These are phyloP conservation scores for Micronycteris hirsuta DNA, from an alignment of 2,113 vertebrate species.

Conservation along the genomic window DNA sequence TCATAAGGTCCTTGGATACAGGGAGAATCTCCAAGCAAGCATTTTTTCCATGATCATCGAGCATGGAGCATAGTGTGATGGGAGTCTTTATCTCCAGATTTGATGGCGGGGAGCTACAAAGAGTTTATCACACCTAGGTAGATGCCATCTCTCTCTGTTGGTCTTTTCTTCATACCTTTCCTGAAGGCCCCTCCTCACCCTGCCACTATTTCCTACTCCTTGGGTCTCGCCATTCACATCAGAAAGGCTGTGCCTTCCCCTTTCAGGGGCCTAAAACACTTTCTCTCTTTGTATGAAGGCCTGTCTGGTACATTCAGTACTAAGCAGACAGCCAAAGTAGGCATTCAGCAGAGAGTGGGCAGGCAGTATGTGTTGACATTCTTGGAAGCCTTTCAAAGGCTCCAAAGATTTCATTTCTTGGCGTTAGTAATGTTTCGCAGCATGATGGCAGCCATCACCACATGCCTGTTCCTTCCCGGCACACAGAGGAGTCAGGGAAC, in stretches of 20 bases:
- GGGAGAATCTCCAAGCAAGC: background rate
- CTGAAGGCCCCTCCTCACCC: background rate
- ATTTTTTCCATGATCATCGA: background rate
- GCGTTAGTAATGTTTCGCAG: conserved; percentile 61
- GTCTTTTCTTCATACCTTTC: background rate
- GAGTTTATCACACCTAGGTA: background rate
- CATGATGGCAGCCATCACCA: conserved; percentile 31
- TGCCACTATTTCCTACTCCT: background rate
- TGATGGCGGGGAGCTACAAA: background rate
- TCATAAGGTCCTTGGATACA: background rate
- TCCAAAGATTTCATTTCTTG: conserved; percentile 72
- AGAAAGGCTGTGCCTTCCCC: conserved; percentile 16
- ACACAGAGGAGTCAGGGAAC: background rate
- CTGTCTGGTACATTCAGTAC: conserved; percentile 67
- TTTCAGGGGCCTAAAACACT: conserved; percentile 29
- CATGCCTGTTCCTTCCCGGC: conserved; percentile 41
- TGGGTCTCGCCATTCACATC: conserved; percentile 42
- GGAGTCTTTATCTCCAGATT: background rate
- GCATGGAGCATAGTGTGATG: accelerated
- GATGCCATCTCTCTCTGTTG: background rate
- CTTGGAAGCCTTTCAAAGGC: conserved; percentile 75
- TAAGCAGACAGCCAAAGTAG: conserved; percentile 67
- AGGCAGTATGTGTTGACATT: conserved; percentile 68
- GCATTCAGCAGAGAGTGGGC: conserved; percentile 73
- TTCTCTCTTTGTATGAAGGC: conserved; percentile 60